These are phyloP conservation scores for Toxostoma redivivum DNA, from an alignment of 2,113 vertebrate species.

Conservation along the genomic window DNA sequence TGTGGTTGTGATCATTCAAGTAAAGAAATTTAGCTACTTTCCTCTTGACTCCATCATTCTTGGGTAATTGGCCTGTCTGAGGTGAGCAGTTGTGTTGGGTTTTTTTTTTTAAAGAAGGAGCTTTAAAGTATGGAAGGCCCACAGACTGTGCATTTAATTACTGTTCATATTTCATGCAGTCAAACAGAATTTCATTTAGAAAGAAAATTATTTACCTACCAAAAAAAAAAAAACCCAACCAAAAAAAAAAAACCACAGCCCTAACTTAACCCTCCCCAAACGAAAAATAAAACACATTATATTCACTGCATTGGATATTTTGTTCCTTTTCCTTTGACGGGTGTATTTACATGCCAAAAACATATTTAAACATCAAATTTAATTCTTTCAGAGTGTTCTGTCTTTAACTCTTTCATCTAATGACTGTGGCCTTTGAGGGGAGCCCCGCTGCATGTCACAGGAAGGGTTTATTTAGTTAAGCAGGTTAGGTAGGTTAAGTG, in stretches of 20 bases:
- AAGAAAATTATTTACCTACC: conserved; percentile 78
- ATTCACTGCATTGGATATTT: neutral
- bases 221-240: conserved; percentile 34
- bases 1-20: conserved; percentile 93
- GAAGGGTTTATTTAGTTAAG: conserved; percentile 24
- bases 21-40: conserved; percentile 96
- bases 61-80: conserved; percentile 89
- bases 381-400: conserved; percentile 52
- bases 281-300: conserved; percentile 16
- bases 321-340: neutral
- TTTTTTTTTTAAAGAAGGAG: conserved; percentile 69
- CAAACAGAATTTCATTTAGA: conserved; percentile 79
- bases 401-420: conserved; percentile 61
- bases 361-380: conserved; percentile 43
- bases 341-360: conserved; percentile 42
- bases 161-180: conserved; percentile 86
- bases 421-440: neutral
- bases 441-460: neutral
- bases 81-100: conserved; percentile 73
- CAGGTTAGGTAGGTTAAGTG: conserved; percentile 50
- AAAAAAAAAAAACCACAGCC: neutral
- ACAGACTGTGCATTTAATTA: conserved; percentile 88
- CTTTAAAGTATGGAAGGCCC: conserved; percentile 83
- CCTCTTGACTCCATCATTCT: conserved; percentile 88
- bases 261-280: neutral